phyloP scores from a whole-genome alignment of 2,797 vertebrate genomes.

The Helostoma temminkii region DNA sequence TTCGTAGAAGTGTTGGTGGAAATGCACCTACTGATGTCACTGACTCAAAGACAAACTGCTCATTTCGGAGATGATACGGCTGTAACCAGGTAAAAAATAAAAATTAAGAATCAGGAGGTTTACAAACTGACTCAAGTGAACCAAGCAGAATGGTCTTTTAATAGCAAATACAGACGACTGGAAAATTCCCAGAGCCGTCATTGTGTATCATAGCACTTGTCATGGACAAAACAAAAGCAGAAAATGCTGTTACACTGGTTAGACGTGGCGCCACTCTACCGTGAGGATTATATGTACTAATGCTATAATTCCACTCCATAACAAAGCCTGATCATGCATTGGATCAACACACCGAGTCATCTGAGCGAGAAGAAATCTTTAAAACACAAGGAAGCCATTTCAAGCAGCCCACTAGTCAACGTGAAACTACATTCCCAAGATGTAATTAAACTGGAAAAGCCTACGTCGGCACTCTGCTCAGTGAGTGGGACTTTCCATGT shows the following conservation, averaged over 20 bases:
- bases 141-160: not conserved
- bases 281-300: conserved; percentile 5
- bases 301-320: conserved; percentile 37
- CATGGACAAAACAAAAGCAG: not conserved
- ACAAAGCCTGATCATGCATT: conserved; percentile 37
- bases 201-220: not conserved
- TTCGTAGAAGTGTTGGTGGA: too few relatives aligned
- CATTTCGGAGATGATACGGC: too few relatives aligned
- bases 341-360: conserved; percentile 26
- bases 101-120: too few relatives aligned
- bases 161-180: not conserved
- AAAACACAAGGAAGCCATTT: conserved; percentile 59
- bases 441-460: conserved; percentile 71
- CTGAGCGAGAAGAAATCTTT: conserved; percentile 55
- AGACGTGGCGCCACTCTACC: not conserved
- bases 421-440: conserved; percentile 67
- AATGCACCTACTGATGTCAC: too few relatives aligned
- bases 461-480: conserved; percentile 26
- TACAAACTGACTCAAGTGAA: not conserved
- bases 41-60: too few relatives aligned
- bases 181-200: not conserved
- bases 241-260: conserved; percentile 3
- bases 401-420: conserved; percentile 56
- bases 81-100: too few relatives aligned
- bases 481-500: conserved; percentile 70